Percentiles rank a stretch among this genome's conserved stretches.
Conservation (phyloP, 2,797 vertebrate species). For the Pangasius macronema region DNA sequence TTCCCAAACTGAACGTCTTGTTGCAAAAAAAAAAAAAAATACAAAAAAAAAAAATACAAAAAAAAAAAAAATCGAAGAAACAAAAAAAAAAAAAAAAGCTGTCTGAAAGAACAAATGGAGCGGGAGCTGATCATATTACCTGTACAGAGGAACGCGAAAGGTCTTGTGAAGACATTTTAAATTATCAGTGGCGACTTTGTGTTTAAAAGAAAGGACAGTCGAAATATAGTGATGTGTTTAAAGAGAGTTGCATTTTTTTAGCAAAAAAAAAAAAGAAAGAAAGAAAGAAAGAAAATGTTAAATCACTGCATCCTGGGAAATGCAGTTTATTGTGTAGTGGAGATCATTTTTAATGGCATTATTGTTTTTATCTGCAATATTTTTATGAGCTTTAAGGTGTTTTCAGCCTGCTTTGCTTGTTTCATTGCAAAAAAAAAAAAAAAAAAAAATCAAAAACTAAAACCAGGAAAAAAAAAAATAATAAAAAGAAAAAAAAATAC, state of each 20-base stretch:
- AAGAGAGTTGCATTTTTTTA: constrained; percentile 80
- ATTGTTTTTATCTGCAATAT: constrained; percentile 88
- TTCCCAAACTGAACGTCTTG: constrained; percentile 82
- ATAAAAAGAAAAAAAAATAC: constrained; percentile 53
- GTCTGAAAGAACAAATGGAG: constrained; percentile 68
- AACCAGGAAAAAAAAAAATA: constrained; percentile 54
- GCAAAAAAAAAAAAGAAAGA: constrained; percentile 71
- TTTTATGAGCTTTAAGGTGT: constrained; percentile 88
- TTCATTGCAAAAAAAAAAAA: constrained; percentile 85
- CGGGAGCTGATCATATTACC: constrained; percentile 74
- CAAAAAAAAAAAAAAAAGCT: constrained; percentile 40
- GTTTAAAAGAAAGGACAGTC: constrained; percentile 77
- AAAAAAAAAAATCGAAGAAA: constrained; percentile 25
- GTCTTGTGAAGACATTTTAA: constrained; percentile 90
- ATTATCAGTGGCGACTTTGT: constrained; percentile 84
- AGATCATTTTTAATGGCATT: constrained; percentile 84
- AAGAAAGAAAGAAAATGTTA: constrained; percentile 65
- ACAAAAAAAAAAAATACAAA: constrained; percentile 49
- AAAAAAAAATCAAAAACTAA: constrained; percentile 63
- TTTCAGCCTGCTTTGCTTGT: constrained; percentile 95
- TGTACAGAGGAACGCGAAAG: constrained; percentile 86
- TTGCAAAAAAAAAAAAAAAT: constrained; percentile 70
- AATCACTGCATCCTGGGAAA: constrained; percentile 83
- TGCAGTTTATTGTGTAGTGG: constrained; percentile 84
- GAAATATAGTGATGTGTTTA: constrained; percentile 67